Evolutionary conservation across 2,113 vertebrate species (phyloP).

Genomic region (Protobothrops mucrosquamatus): DNA sequence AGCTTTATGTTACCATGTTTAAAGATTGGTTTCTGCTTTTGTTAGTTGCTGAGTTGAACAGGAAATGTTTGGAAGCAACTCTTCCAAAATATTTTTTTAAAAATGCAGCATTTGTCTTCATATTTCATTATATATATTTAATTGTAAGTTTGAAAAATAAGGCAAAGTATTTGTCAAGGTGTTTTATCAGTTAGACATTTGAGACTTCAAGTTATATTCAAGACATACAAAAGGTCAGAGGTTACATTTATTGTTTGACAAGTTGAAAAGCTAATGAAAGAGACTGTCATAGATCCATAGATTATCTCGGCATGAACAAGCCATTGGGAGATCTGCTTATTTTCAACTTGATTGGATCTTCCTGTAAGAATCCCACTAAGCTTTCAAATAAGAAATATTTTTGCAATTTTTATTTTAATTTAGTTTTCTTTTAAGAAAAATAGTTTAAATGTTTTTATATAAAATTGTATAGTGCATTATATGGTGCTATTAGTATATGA

Average conservation of each 20-base stretch:
- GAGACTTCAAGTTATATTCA: slow-evolving; percentile 54
- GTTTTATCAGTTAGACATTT: slow-evolving; percentile 19
- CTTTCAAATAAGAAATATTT: not conserved
- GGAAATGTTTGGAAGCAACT: not conserved
- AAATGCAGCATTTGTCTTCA: slow-evolving; percentile 14
- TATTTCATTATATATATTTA: not conserved
- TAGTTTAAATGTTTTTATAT: slow-evolving; percentile 35
- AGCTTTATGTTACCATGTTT: not conserved
- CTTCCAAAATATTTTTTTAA: not conserved
- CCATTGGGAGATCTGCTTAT: slow-evolving; percentile 58
- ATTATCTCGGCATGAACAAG: slow-evolving; percentile 58
- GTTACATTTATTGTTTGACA: slow-evolving; percentile 66
- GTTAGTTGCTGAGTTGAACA: not conserved
- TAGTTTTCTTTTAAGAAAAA: slow-evolving; percentile 18
- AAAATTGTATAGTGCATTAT: slow-evolving; percentile 39
- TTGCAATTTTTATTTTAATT: not conserved
- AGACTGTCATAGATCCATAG: slow-evolving; percentile 58
- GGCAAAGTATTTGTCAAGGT: slow-evolving; percentile 23
- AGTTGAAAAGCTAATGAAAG: slow-evolving; percentile 58
- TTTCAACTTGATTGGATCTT: slow-evolving; percentile 52
- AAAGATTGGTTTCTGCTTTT: not conserved
- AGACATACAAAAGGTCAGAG: slow-evolving; percentile 53
- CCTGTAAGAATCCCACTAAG: slow-evolving; percentile 36
- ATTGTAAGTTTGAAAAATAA: slow-evolving; percentile 41
- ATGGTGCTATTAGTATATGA: slow-evolving; percentile 42